These are phyloP conservation scores for Bolinopsis microptera DNA, from an alignment of 37 sponge, comb jelly and placozoan species.

Conservation along the genomic window DNA sequence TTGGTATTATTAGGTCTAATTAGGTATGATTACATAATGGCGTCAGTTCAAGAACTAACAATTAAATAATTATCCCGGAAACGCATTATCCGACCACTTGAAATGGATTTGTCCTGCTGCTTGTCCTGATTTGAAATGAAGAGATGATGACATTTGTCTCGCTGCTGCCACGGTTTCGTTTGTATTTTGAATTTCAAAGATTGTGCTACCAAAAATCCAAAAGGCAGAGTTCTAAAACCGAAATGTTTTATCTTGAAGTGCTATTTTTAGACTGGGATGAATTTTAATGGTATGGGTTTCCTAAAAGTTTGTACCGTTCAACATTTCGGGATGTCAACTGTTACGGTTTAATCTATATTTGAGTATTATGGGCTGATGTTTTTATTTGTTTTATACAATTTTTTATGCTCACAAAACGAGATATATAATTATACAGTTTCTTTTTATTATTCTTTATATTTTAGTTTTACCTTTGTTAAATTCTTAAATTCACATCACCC, in stretches of 20 bases:
- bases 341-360: neutral
- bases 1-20: neutral
- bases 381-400: neutral
- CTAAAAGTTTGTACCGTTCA: too few relatives aligned
- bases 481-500: too few relatives aligned
- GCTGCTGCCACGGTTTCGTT: too few relatives aligned
- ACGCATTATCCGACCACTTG: neutral
- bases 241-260: too few relatives aligned
- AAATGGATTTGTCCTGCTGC: neutral
- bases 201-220: too few relatives aligned
- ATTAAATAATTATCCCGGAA: neutral
- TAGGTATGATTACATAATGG: neutral
- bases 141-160: too few relatives aligned
- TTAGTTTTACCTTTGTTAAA: neutral
- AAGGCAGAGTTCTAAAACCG: too few relatives aligned
- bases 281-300: too few relatives aligned
- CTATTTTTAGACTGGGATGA: too few relatives aligned
- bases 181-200: too few relatives aligned
- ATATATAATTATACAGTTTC: neutral
- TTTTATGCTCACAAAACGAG: neutral
- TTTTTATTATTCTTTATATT: neutral
- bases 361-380: neutral
- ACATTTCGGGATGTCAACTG: neutral
- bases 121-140: too few relatives aligned
- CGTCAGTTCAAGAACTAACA: neutral